Evolutionary conservation across 2,113 vertebrate species (phyloP), one percentile per base, ranked within the genome.

Genomic region (Pachyramphus minor): DNA sequence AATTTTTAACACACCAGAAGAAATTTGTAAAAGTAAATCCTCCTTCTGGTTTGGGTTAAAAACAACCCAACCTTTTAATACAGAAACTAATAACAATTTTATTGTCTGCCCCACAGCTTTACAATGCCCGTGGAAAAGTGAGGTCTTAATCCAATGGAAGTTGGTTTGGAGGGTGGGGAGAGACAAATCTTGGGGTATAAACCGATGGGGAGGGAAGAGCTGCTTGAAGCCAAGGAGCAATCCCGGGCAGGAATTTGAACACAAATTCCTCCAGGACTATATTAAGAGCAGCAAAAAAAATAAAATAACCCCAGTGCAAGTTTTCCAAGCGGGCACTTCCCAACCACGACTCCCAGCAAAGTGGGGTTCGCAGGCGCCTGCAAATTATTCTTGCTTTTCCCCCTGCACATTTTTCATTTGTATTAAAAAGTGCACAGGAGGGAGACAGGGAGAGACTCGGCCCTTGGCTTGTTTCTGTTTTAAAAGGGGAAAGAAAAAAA

Each of bases 1-100:
- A 85, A 87, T 84, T 90, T 76, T 94, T 88, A 93, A 86, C 67
- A 3, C 93, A 5, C 64, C 75, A 24, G 73, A 67, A 94, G 90
- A 86, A 94, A 97, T 97, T 90, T 91, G 83, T 87, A 81, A 49
- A 91, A 91, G 89, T 50, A 87, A 95, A 91, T 82, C 81, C 88
- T 67, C 44, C 95, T 91, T 88, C 95, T 95, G 93, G 73, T 94
- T 94, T 28, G 78, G 88, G 92, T 94, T 97, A 96, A 92, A 96
- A 95, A 63, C 82, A 87, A 95, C 50, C 85, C 95, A 68, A 37
- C 25, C 92, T 94, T 97, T 94, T 91, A 81, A 96, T 86, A 37
- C 82, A 95, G 83, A 96, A 95, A 95, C 76, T 82, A 93, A 84
- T 91, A 83, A 75, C 68, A 20, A 27, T 93, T 95, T 95, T 92